Evolutionary conservation across 1,140 invertebrate species (phyloP), one percentile per base, ranked within the genome.

Genomic region (Drosophila gunungcola): DNA sequence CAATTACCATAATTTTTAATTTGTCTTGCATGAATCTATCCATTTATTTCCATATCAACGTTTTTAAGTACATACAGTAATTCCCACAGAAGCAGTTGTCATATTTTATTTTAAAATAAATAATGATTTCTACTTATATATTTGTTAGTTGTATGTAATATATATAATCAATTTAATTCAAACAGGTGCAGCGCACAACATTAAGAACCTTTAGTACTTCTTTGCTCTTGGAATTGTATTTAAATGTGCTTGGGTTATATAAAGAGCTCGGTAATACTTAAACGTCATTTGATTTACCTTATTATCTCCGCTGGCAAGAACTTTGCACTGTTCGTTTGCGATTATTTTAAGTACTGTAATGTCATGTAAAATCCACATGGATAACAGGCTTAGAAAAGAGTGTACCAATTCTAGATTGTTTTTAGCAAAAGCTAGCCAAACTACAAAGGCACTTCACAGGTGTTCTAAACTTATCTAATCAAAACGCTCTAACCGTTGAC

Each of bases 401-500:
- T 34, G 45, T 55, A 52, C 55, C 42, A 67, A 70, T 83, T 55
- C 46, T 67, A 48, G 42, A 61, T 69, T 77, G 42, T 64, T 27
- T 70, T 67, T 80, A 78, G 80, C 80, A 84, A 85, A 82, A 88
- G 82, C 83, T 77, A 63, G 70, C 79, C 61, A 41, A 64, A 58
- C 75, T 79, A 77, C 54, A 12, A 9, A 88, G 70, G 78, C 78
- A 76, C 75, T 88, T 82, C 29, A 39, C 52, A 72, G 54, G 78
- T 67, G 73, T 56, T 56, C 57, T 78, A 69, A 76, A 29, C 58
- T 48, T 49, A 29, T 42, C 55, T 65, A 62, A 49, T 36, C 53
- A 53, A 56, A 77, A 68, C 48, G 57, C 74, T 63, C 63, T 83
- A 83, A 52, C 34, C 16, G 16, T 52, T 57, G 62, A 67, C 74